Evolutionary conservation across 2,797 vertebrate species (phyloP).

Genomic region (Phrynocephalus guinanensis): DNA sequence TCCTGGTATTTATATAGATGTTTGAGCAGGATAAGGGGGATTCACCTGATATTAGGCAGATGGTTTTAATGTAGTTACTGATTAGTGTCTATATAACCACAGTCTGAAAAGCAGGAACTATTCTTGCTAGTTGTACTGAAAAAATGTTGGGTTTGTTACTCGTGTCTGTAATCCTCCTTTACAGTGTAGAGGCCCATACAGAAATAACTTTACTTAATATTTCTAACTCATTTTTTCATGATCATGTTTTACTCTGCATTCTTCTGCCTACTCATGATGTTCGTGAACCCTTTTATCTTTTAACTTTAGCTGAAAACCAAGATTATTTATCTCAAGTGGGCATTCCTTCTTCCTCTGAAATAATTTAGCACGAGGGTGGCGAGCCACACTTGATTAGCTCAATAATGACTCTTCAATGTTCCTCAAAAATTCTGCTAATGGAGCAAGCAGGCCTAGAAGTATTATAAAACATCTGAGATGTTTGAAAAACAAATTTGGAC

Average conservation of each 20-base stretch:
- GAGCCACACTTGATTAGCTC: constrained; percentile 13
- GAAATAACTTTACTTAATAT: constrained; percentile 38
- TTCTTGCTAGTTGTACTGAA: too few relatives aligned
- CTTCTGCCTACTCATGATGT: constrained; percentile 21
- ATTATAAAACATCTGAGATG: background rate
- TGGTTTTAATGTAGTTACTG: too few relatives aligned
- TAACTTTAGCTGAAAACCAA: constrained; percentile 31
- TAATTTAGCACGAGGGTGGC: background rate
- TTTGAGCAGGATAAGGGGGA: too few relatives aligned
- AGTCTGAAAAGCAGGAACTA: too few relatives aligned
- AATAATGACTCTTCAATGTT: background rate
- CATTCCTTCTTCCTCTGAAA: constrained; percentile 31
- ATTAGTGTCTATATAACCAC: too few relatives aligned
- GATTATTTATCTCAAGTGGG: constrained; percentile 4
- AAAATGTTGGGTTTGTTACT: too few relatives aligned
- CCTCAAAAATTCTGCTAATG: constrained; percentile 29
- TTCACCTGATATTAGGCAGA: too few relatives aligned
- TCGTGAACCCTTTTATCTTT: constrained; percentile 24
- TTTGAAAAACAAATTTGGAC: background rate
- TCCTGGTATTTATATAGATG: too few relatives aligned
- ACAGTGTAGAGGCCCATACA: constrained; percentile 42
- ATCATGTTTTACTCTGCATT: constrained; percentile 44
- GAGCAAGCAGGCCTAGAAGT: background rate
- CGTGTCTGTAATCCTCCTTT: background rate
- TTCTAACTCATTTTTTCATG: constrained; percentile 40